Evolutionary conservation across 2,888 invertebrate genomes (phyloP).

Genomic region (Dyspetes luteomarginatus): DNA sequence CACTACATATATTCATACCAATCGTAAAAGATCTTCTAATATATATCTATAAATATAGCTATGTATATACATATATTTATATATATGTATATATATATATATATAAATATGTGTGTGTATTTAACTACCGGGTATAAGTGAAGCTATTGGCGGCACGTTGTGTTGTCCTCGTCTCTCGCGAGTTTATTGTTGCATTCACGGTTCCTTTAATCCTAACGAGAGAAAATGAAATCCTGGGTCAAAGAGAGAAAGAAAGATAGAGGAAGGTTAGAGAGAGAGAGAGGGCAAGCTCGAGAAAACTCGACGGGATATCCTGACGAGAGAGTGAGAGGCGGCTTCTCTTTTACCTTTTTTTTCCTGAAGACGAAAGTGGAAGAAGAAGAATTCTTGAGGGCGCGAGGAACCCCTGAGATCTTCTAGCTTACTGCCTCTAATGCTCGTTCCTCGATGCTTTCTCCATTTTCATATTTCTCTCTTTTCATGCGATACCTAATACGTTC

Average conservation of each 20-base stretch:
- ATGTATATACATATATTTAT: too few species aligned
- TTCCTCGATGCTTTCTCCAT: conserved; percentile 25
- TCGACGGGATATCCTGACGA: conserved; percentile 41
- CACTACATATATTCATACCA: neutral
- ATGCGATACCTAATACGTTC: conserved; percentile 69
- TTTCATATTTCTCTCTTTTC: conserved; percentile 39
- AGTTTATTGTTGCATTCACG: conserved; percentile 70
- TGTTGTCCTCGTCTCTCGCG: conserved; percentile 62
- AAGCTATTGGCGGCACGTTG: conserved; percentile 59
- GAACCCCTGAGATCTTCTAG: conserved; percentile 56
- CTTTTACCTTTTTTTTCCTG: conserved; percentile 18
- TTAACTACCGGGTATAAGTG: conserved; percentile 36
- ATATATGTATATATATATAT: neutral
- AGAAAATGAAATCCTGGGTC: too few species aligned
- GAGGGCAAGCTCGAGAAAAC: conserved; percentile 28
- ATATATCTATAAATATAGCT: neutral
- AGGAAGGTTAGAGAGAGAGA: conserved; percentile 1
- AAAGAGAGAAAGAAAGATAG: neutral
- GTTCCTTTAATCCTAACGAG: conserved; percentile 78
- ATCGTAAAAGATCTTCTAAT: neutral
- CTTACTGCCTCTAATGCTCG: conserved; percentile 66
- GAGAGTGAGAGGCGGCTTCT: conserved; percentile 51
- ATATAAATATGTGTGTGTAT: neutral
- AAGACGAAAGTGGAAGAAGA: conserved; percentile 20
- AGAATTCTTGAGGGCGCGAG: conserved; percentile 54